phyloP scores from a whole-genome alignment of 1,140 invertebrate species.

The Asobara japonica region DNA sequence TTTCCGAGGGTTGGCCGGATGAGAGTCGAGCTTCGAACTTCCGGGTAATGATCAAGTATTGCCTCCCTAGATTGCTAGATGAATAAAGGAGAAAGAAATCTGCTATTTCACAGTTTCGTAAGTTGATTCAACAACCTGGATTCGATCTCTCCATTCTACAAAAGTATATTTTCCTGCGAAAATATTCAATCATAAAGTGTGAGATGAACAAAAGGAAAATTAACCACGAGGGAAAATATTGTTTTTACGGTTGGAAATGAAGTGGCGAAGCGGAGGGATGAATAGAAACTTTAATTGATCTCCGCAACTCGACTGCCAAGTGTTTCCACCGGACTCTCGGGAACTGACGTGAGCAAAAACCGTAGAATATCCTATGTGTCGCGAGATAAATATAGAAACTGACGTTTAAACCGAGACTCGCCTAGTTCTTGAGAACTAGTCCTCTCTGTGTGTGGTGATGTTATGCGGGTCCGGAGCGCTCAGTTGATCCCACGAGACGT shows the following conservation, averaged over 20 bases:
- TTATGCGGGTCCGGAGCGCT: neutral
- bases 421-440: slow-evolving; percentile 16
- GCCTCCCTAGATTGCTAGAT: too few relatives aligned
- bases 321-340: neutral
- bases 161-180: too few relatives aligned
- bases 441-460: neutral
- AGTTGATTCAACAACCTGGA: too few relatives aligned
- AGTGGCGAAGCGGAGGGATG: neutral
- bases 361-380: neutral
- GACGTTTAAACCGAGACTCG: slow-evolving; percentile 15
- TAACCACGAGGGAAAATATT: too few relatives aligned
- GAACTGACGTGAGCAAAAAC: slow-evolving; percentile 11
- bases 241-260: neutral
- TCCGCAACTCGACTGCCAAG: neutral
- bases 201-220: too few relatives aligned
- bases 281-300: neutral
- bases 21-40: too few relatives aligned
- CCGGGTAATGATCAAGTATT: too few relatives aligned
- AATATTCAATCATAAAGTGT: too few relatives aligned
- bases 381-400: slow-evolving; percentile 9
- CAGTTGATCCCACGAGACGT: neutral
- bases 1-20: too few relatives aligned
- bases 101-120: too few relatives aligned
- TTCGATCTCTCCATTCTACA: too few relatives aligned
- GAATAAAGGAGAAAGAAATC: too few relatives aligned